Conservation (phyloP, 2,113 vertebrate species). For the Tragelaphus buxtoni region DNA sequence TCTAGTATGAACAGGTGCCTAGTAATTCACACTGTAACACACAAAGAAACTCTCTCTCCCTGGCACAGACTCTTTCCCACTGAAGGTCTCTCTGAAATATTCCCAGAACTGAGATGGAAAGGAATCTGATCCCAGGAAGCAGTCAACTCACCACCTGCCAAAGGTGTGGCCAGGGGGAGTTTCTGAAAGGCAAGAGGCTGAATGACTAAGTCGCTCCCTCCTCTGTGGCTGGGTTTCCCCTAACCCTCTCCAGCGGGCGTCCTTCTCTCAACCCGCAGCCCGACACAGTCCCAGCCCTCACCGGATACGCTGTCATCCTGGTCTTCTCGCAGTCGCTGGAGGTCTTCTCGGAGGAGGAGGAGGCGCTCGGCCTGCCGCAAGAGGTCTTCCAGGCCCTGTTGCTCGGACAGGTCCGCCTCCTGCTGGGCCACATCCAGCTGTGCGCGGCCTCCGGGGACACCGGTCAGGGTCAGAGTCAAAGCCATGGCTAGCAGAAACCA, state of each 20-base stretch:
- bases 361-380: background rate
- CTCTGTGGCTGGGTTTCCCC: fast-evolving
- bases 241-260: fast-evolving
- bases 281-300: background rate
- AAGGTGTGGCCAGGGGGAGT: background rate
- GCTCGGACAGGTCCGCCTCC: background rate
- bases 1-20: background rate
- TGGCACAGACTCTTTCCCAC: background rate
- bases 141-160: fast-evolving
- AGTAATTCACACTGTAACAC: background rate
- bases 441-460: background rate
- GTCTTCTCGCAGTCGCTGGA: background rate
- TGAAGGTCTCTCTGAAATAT: background rate
- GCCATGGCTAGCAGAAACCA: constrained; percentile 37
- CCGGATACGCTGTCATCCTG: background rate
- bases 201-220: background rate
- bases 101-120: background rate
- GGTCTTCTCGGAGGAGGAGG: constrained; percentile 16
- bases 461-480: background rate
- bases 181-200: background rate
- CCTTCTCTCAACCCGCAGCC: background rate
- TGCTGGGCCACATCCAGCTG: background rate
- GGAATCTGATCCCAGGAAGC: background rate
- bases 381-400: background rate
- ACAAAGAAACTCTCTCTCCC: background rate